Evolutionary conservation across 2,113 vertebrate genomes (phyloP).

Genomic region (Eupsittula cactorum): DNA sequence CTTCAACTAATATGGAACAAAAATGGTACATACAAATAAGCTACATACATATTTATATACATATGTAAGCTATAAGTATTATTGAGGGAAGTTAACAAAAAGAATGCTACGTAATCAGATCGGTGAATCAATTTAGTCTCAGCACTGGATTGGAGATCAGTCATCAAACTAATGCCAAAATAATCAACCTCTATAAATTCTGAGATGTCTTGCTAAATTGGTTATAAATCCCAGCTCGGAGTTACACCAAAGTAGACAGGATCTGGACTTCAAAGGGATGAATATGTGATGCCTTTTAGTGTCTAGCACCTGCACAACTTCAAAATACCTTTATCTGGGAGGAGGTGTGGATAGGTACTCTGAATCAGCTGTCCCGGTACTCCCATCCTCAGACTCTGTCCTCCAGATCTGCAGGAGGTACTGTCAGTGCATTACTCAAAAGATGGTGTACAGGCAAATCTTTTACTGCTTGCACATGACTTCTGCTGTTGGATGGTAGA

Average conservation of each 20-base stretch:
- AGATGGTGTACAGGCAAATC: neutral
- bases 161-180: neutral
- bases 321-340: neutral
- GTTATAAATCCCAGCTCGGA: neutral
- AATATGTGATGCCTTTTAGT: neutral
- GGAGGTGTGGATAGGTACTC: neutral
- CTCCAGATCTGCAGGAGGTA: neutral
- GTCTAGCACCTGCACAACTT: neutral
- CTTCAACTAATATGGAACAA: slow-evolving; percentile 20
- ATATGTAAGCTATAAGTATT: neutral
- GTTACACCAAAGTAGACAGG: neutral
- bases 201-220: neutral
- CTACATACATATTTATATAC: neutral
- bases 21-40: slow-evolving; percentile 11
- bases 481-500: neutral
- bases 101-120: neutral
- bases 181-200: neutral
- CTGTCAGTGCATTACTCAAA: neutral
- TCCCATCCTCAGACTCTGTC: neutral
- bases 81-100: neutral
- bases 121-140: slow-evolving; percentile 1
- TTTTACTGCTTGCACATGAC: neutral
- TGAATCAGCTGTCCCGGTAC: neutral
- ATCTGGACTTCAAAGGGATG: neutral
- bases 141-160: neutral